Conservation (phyloP, 2,113 vertebrate species). For the Serilophus lunatus region DNA sequence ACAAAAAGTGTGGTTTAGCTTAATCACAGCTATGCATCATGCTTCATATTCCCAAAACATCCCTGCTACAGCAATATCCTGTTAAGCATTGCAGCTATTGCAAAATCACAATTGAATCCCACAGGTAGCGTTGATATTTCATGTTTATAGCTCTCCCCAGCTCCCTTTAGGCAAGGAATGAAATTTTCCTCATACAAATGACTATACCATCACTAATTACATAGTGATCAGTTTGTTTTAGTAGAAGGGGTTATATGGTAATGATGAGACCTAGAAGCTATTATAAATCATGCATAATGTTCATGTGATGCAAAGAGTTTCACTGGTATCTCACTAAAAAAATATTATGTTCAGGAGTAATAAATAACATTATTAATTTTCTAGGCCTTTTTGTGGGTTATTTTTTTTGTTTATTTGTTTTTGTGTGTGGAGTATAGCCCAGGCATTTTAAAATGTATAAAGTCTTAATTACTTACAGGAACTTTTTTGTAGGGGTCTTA, state of each 20-base stretch:
- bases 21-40: background rate
- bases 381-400: background rate
- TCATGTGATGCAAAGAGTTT: background rate
- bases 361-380: background rate
- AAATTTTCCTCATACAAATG: background rate
- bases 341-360: background rate
- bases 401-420: too few relatives aligned
- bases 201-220: background rate
- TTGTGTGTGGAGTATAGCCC: background rate
- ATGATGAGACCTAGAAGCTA: background rate
- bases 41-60: background rate
- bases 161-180: background rate
- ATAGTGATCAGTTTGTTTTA: background rate
- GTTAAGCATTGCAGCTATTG: background rate
- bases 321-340: background rate
- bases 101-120: background rate
- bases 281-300: background rate
- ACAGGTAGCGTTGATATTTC: background rate
- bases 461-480: background rate
- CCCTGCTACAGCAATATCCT: fast-evolving
- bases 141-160: background rate
- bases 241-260: background rate
- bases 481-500: background rate
- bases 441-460: background rate
- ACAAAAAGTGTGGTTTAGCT: background rate